A percentile compares a stretch with the other conserved stretches of the same genome.
phyloP scores from a whole-genome alignment of 2,888 invertebrate species.

The Nomada flava region DNA sequence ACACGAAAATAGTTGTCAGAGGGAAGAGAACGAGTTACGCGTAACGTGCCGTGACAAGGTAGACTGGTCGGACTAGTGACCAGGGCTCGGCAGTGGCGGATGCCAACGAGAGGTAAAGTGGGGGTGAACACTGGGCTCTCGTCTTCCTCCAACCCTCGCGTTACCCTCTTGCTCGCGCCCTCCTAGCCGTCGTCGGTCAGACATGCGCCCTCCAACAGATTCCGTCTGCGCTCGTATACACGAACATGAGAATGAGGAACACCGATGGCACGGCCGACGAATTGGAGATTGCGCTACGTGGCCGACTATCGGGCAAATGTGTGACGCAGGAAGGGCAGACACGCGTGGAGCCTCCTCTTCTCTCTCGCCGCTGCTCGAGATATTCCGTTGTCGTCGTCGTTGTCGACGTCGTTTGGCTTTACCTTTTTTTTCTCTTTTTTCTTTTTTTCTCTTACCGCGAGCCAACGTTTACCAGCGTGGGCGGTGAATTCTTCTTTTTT shows the following conservation, averaged over 20 bases:
- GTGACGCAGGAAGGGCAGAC: conserved; percentile 59
- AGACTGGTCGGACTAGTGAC: conserved; percentile 76
- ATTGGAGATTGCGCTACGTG: conserved; percentile 59
- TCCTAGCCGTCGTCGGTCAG: conserved; percentile 45
- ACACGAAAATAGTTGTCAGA: neutral
- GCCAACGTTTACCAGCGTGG: neutral
- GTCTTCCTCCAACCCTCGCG: conserved; percentile 51
- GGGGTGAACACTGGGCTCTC: conserved; percentile 58
- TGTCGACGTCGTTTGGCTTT: neutral
- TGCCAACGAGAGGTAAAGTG: conserved; percentile 53
- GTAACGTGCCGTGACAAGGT: conserved; percentile 68
- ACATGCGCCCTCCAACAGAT: conserved; percentile 64
- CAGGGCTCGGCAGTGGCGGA: conserved; percentile 72
- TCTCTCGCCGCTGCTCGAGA: conserved; percentile 6
- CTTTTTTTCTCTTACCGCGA: neutral
- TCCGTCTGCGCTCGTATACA: conserved; percentile 52
- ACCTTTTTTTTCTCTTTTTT: neutral
- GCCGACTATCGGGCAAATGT: conserved; percentile 42
- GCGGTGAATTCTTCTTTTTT: neutral
- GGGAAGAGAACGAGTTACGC: conserved; percentile 38
- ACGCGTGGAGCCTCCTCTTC: conserved; percentile 53
- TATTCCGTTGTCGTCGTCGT: neutral
- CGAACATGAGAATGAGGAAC: conserved; percentile 43
- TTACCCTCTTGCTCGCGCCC: conserved; percentile 50
- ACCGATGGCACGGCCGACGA: conserved; percentile 52